phyloP scores from a whole-genome alignment of 2,113 vertebrate genomes.

The Corapipo altera region DNA sequence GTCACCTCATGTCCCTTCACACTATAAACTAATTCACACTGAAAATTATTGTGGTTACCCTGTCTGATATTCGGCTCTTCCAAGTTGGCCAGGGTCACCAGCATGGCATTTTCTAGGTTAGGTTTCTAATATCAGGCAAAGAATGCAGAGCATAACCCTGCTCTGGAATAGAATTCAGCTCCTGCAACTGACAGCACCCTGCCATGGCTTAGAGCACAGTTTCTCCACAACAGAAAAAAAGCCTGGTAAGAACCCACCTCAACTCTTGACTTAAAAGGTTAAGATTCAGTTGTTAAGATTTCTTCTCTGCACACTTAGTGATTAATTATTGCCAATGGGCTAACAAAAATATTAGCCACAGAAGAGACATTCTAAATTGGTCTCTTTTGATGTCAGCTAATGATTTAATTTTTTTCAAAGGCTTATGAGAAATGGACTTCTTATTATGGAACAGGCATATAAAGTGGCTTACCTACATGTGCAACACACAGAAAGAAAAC shows the following conservation, averaged over 20 bases:
- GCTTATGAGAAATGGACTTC: neutral
- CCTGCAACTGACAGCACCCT: neutral
- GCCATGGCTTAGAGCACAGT: neutral
- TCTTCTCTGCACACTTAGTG: neutral
- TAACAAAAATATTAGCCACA: neutral
- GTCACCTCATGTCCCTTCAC: neutral
- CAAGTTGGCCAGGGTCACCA: neutral
- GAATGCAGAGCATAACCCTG: neutral
- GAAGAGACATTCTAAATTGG: neutral
- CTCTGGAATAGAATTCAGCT: neutral
- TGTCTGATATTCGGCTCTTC: neutral
- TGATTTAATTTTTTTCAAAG: constrained; percentile 8
- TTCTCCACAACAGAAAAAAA: neutral
- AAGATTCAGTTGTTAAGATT: neutral
- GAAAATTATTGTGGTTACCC: neutral
- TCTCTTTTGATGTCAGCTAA: constrained; percentile 9
- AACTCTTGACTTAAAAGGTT: neutral
- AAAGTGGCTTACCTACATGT: neutral
- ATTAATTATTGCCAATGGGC: neutral
- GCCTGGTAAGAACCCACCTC: neutral
- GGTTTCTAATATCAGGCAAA: neutral
- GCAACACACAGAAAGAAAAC: neutral
- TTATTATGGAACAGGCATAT: neutral
- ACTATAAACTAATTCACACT: neutral
- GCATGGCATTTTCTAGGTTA: neutral